A percentile compares a stretch with the other conserved stretches of the same genome.
These are phyloP conservation scores for Lithophane leautieri DNA, from an alignment of 2,888 invertebrate genomes.

Conservation along the genomic window DNA sequence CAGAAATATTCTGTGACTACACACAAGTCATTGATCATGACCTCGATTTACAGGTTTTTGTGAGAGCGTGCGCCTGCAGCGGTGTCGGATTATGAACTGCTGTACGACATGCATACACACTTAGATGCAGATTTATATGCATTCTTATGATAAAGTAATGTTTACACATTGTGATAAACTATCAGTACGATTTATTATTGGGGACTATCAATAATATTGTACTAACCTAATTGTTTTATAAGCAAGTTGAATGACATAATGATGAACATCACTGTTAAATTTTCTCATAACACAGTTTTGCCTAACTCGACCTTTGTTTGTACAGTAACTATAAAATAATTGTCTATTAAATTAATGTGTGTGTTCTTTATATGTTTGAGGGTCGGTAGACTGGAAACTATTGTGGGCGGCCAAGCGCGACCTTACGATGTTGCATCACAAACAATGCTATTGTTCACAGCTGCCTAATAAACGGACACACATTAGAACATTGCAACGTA, in stretches of 20 bases:
- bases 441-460: slow-evolving; percentile 68
- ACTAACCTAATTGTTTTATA: background rate
- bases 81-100: slow-evolving; percentile 73
- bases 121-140: slow-evolving; percentile 30
- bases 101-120: slow-evolving; percentile 48
- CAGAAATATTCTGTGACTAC: slow-evolving; percentile 85
- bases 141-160: slow-evolving; percentile 19
- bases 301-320: slow-evolving; percentile 7
- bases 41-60: slow-evolving; percentile 77
- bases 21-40: slow-evolving; percentile 81
- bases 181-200: slow-evolving; percentile 30
- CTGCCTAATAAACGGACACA: slow-evolving; percentile 57
- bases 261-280: background rate
- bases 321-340: slow-evolving; percentile 25
- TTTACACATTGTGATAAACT: slow-evolving; percentile 32
- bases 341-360: slow-evolving; percentile 33
- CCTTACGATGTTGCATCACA: slow-evolving; percentile 67
- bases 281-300: slow-evolving; percentile 10
- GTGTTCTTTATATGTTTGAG: slow-evolving; percentile 55
- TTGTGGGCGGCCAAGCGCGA: slow-evolving; percentile 71
- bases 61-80: slow-evolving; percentile 70
- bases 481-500: slow-evolving; percentile 21
- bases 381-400: slow-evolving; percentile 74
- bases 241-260: slow-evolving; percentile 12
- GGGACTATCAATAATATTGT: slow-evolving; percentile 2